These are phyloP conservation scores for Ia io DNA, from an alignment of 2,113 vertebrate genomes.

Conservation along the genomic window DNA sequence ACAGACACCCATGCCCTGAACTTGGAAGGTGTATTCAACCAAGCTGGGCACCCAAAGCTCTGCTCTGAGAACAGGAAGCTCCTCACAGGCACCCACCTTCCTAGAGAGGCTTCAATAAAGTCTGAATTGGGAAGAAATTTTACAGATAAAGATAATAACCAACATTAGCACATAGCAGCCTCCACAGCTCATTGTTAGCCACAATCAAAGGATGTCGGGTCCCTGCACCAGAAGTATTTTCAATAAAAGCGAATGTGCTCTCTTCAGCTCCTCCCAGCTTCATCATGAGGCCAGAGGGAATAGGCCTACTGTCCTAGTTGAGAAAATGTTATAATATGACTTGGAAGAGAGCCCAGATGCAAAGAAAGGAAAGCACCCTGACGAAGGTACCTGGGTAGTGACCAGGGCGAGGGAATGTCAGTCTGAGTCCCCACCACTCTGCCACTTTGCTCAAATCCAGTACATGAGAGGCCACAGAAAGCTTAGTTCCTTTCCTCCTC, in stretches of 20 bases:
- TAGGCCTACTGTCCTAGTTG: background rate
- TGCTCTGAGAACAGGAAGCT: background rate
- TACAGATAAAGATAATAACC: background rate
- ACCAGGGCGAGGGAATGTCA: background rate
- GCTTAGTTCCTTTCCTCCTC: background rate
- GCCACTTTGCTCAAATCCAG: background rate
- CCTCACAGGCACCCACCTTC: background rate
- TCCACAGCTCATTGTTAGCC: background rate
- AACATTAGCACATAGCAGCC: background rate
- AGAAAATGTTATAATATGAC: background rate
- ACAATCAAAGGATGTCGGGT: background rate
- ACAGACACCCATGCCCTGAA: background rate
- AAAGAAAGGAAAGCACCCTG: background rate
- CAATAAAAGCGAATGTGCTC: background rate
- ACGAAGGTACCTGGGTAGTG: background rate
- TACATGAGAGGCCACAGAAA: background rate
- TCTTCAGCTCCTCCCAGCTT: background rate
- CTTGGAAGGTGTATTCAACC: no score
- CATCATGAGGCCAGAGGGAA: background rate
- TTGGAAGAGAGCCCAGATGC: background rate
- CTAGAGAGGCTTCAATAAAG: background rate
- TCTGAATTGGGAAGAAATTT: background rate
- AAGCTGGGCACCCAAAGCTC: background rate
- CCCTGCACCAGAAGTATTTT: background rate
- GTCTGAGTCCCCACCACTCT: no score